Conservation (phyloP, 1,140 invertebrate genomes). For the Mya arenaria region DNA sequence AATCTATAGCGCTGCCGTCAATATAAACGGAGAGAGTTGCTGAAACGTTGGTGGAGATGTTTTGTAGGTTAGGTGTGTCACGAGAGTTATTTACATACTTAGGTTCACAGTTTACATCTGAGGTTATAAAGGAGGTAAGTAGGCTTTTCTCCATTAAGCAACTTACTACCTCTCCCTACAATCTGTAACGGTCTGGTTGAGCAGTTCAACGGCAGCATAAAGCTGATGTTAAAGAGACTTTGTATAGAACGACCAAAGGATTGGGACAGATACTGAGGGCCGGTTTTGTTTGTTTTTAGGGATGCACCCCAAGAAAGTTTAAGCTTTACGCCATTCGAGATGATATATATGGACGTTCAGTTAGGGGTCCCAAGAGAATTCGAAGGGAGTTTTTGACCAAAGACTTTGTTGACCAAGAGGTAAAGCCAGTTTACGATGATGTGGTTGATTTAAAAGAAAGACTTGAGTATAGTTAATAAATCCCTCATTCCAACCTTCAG, state of each 20-base stretch:
- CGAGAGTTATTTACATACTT: constrained; percentile 57
- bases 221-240: constrained; percentile 49
- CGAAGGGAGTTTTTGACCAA: too few species aligned
- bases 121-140: constrained; percentile 11
- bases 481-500: too few species aligned
- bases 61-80: constrained; percentile 79
- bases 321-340: too few species aligned
- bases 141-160: constrained; percentile 5
- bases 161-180: constrained; percentile 19
- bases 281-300: constrained; percentile 44
- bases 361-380: too few species aligned
- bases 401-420: too few species aligned
- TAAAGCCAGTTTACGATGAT: too few species aligned
- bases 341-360: too few species aligned
- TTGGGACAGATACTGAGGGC: constrained; percentile 64
- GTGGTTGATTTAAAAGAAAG: too few species aligned
- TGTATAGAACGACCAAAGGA: constrained; percentile 23
- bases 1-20: constrained; percentile 34
- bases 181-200: constrained; percentile 61
- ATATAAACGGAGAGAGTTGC: constrained; percentile 55
- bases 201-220: constrained; percentile 66
- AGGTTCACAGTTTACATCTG: constrained; percentile 56
- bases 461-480: too few species aligned
- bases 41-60: constrained; percentile 63
- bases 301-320: constrained; percentile 47